A percentile compares a stretch with the other conserved stretches of the same genome.
These are phyloP conservation scores for Elymnias hypermnestra DNA, from an alignment of 1,140 invertebrate species.

Conservation along the genomic window DNA sequence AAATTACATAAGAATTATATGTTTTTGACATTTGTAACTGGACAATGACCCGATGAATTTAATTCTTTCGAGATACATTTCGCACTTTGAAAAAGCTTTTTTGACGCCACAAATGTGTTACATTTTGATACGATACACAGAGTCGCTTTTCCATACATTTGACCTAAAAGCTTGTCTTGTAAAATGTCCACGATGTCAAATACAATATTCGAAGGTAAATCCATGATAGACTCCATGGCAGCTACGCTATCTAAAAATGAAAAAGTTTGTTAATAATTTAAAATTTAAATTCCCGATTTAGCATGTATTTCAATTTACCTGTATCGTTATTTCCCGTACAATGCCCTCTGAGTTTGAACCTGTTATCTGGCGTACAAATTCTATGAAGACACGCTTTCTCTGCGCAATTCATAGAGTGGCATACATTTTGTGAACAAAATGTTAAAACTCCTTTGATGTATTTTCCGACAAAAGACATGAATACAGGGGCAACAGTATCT, in stretches of 20 bases:
- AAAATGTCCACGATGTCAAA: constrained; percentile 58
- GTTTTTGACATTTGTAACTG: constrained; percentile 41
- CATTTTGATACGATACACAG: constrained; percentile 56
- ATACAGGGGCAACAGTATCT: constrained; percentile 46
- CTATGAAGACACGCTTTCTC: constrained; percentile 52
- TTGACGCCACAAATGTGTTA: constrained; percentile 42
- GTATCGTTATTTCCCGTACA: constrained; percentile 45
- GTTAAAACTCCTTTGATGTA: constrained; percentile 56
- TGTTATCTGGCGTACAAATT: constrained; percentile 44
- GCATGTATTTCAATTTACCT: constrained; percentile 38
- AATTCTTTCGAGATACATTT: constrained; percentile 54
- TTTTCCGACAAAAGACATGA: constrained; percentile 61
- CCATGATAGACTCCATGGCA: constrained; percentile 51
- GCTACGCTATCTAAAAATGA: constrained; percentile 48
- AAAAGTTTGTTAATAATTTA: neutral
- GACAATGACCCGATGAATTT: constrained; percentile 44
- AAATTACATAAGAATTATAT: constrained; percentile 30
- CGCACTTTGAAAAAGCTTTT: constrained; percentile 51
- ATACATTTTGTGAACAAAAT: constrained; percentile 53
- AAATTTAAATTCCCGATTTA: neutral
- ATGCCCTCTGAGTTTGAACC: constrained; percentile 54
- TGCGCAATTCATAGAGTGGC: constrained; percentile 61
- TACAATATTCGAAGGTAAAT: constrained; percentile 52
- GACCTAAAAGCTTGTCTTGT: constrained; percentile 53
- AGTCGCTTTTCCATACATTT: constrained; percentile 59